Conservation (phyloP, 2,113 vertebrate species). For the Columbina picui region DNA sequence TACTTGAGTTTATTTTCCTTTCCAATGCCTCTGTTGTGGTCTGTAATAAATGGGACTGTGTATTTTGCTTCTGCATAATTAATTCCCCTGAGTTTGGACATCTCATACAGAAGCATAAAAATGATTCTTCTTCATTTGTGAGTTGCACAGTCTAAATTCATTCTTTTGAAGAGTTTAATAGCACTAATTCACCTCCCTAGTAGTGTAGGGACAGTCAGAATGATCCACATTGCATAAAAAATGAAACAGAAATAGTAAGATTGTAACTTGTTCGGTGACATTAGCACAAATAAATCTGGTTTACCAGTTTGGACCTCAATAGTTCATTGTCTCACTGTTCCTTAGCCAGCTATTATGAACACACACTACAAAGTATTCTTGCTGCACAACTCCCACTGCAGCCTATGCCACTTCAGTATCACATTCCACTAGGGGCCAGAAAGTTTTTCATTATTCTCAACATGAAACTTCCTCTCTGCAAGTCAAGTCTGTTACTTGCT, state of each 20-base stretch:
- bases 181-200: background rate
- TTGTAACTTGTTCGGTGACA: background rate
- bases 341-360: background rate
- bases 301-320: background rate
- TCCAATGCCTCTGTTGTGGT: background rate
- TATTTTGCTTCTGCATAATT: background rate
- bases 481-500: conserved; percentile 10
- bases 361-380: background rate
- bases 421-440: background rate
- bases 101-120: background rate
- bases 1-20: background rate
- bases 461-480: background rate
- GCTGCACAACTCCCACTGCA: background rate
- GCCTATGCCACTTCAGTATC: rapidly evolving
- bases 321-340: background rate
- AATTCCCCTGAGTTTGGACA: background rate
- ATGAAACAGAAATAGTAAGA: background rate
- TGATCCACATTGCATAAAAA: background rate
- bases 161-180: background rate
- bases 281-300: background rate
- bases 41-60: background rate
- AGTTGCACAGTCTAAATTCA: background rate
- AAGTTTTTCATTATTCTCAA: background rate
- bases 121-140: background rate
- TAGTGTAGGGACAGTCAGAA: background rate